Base-by-base conservation (phyloP, 1,140 invertebrate genomes). In the Procambarus virginalis region DNA sequence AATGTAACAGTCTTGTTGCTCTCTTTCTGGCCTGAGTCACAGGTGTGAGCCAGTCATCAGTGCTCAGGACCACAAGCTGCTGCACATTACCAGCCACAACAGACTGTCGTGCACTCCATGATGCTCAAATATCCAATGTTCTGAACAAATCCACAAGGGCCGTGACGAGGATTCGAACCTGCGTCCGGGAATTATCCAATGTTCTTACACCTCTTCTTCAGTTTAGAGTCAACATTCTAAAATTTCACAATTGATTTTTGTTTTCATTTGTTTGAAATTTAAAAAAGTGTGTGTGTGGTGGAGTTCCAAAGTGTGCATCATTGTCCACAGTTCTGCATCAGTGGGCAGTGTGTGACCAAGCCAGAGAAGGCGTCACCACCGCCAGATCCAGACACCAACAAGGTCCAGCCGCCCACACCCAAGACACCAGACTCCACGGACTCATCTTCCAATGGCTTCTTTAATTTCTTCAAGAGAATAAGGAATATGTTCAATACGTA, bases 401-500 rank as follows among this genome's bases (percentile, higher is more conserved):
- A 55, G 51, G 51, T 9, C n/a, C 68, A 0, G 8, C 46, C 12
- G 51, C 17, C 84, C 1, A 51, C 9, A 46, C 60, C 49, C 12
- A 22, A 20, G 12, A 0, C 2, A 20, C 22, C n/a, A 73, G 8
- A 14, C 68, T 45, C 76, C 76, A 48, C 46, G 22, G 12, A 51
- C 46, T 34, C 20, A 20, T 17, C 12, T 17, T 20, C 70, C 14
- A 76, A 22, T 4, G 84, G 84, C 6, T 76, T 86, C 51, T 58
- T 51, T 2, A 51, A 10, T 14, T 20, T 86, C 49, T 60, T 86
- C 34, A 55, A 55, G 84, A 76, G 84, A 20, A 86, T 86, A 49
- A 86, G 75, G 51, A 60, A 86, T 46, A 3, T 86, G 10, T 86
- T 86, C 49, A 86, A 58, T 17, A 86, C 51, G 84, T 86, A 46